These are phyloP conservation scores for Ceryle rudis DNA, from an alignment of 2,797 vertebrate genomes.

Conservation along the genomic window DNA sequence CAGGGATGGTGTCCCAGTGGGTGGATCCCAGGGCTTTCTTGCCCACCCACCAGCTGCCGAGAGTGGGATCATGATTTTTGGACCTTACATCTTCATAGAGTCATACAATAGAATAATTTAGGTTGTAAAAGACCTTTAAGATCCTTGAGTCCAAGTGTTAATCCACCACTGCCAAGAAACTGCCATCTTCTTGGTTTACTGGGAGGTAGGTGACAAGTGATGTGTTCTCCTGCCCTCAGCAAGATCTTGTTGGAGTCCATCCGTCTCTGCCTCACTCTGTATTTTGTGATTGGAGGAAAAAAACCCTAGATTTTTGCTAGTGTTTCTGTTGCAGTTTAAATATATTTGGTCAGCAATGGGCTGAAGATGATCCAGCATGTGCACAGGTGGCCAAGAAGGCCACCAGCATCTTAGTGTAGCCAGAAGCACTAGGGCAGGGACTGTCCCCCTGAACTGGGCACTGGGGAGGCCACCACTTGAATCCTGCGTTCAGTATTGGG, in stretches of 20 bases:
- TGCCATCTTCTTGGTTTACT: not conserved
- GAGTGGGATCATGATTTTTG: not conserved
- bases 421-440: too few relatives aligned
- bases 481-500: too few relatives aligned
- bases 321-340: not conserved
- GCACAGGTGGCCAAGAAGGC: not conserved
- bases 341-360: not conserved
- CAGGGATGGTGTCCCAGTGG: rapidly evolving
- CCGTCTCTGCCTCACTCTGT: rapidly evolving
- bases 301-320: not conserved
- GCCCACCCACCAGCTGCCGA: not conserved
- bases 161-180: not conserved
- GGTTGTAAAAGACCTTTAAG: not conserved
- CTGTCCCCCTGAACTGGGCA: too few relatives aligned
- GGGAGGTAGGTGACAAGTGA: not conserved
- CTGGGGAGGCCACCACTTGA: too few relatives aligned
- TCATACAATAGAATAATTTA: not conserved
- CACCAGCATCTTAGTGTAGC: not conserved
- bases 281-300: not conserved
- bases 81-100: not conserved
- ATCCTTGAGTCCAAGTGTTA: not conserved
- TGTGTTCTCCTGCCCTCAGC: not conserved
- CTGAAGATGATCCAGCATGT: not conserved
- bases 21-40: not conserved
- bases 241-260: not conserved